Conservation (phyloP, 1,140 invertebrate species). For the Trachymyrmex cornetzi region DNA sequence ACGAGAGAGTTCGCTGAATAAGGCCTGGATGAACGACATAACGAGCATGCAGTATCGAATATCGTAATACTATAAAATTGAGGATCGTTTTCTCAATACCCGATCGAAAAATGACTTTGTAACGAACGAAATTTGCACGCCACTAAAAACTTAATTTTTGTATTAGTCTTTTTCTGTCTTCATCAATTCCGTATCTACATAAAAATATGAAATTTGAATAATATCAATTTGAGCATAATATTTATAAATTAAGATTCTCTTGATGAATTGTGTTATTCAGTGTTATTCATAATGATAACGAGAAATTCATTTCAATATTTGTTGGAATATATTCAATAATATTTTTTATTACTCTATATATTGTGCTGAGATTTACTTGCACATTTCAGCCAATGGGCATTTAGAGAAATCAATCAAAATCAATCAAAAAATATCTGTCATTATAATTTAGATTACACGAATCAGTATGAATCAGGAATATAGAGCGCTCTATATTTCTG, state of each 20-base stretch:
- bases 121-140: slow-evolving; percentile 13
- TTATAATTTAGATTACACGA: too few species aligned
- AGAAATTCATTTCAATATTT: background rate
- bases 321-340: background rate
- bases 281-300: background rate
- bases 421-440: too few species aligned
- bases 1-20: slow-evolving; percentile 14
- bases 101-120: slow-evolving; percentile 9
- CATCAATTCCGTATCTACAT: background rate
- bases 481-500: background rate
- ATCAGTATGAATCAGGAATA: too few species aligned
- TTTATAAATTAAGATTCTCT: background rate
- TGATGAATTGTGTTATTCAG: too few species aligned
- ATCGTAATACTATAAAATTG: slow-evolving; percentile 46
- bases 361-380: too few species aligned
- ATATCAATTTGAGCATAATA: background rate
- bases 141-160: slow-evolving; percentile 19
- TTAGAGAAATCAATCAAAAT: too few species aligned
- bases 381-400: too few species aligned
- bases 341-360: background rate
- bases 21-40: slow-evolving; percentile 26
- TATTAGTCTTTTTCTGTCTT: background rate
- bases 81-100: background rate
- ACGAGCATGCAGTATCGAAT: slow-evolving; percentile 42
- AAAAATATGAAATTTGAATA: background rate